Evolutionary conservation across 2,888 invertebrate genomes (phyloP).

Genomic region (Scaptomyza polygonia): DNA sequence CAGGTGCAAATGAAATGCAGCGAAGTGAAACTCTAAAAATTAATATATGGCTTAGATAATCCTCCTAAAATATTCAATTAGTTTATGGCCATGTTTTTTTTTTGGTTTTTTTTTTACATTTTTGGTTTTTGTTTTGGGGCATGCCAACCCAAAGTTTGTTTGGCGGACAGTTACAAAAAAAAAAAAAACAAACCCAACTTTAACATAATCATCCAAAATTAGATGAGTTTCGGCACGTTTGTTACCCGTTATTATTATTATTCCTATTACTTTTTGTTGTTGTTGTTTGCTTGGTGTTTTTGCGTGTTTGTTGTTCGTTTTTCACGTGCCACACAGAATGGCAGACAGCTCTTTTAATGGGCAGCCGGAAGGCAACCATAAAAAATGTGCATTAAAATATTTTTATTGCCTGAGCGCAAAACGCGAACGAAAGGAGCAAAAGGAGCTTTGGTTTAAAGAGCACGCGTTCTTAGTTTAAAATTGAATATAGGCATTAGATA

Average conservation of each 20-base stretch:
- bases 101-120: no score
- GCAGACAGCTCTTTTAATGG: constrained; percentile 64
- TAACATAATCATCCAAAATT: constrained; percentile 54
- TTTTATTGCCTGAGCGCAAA: constrained; percentile 63
- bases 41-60: constrained; percentile 78
- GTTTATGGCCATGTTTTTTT: constrained; percentile 61
- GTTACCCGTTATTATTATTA: constrained; percentile 55
- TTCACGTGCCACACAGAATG: constrained; percentile 47
- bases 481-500: constrained; percentile 73
- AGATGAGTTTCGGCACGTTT: constrained; percentile 55
- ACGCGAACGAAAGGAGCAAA: not conserved
- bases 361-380: constrained; percentile 50
- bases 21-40: constrained; percentile 77
- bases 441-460: constrained; percentile 56
- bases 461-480: constrained; percentile 44
- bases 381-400: constrained; percentile 74
- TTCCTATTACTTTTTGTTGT: constrained; percentile 41
- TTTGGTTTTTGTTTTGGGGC: no score
- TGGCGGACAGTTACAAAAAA: not conserved
- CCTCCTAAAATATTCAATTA: constrained; percentile 76
- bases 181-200: not conserved
- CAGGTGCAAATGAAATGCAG: constrained; percentile 73
- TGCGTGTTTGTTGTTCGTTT: constrained; percentile 31
- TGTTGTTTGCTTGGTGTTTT: constrained; percentile 3
- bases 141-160: constrained; percentile 17